Base-by-base conservation (phyloP, 2,888 invertebrate genomes). In the Zaprionus lineosus region DNA sequence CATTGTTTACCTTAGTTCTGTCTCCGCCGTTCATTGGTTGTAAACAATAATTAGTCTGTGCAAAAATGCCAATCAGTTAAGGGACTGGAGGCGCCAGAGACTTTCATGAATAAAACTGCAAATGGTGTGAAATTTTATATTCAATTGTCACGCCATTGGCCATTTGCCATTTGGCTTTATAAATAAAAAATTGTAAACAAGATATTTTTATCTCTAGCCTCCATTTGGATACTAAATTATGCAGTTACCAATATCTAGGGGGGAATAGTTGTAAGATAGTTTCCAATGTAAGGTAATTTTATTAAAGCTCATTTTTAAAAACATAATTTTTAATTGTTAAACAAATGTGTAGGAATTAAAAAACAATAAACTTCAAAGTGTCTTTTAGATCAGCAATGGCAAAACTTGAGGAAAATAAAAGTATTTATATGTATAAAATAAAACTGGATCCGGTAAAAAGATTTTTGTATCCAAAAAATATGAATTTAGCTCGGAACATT, bases 11-110 rank as follows among this genome's bases (percentile, higher is more conserved):
- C 36, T 51, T 52, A 43, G 46, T 39, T 39, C 43, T 62, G 48
- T 41, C 15, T 41, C 62, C 41, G 37, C 43, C 29, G 19, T 11
- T 11, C 43, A 46, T 39, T 7, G 43, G 36, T 29, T 65, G 85
- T 84, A 84, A 85, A 84, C 79, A 81, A 76, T 84, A 78, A 85
- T 85, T 85, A 84, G 67, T 63, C 64, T 68, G 63, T 65, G 70
- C 58, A 40, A n/a, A 67, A 62, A 59, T 55, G 72, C 62, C 82
- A 79, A 71, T 84, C 84, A 76, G 73, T 67, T 74, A 74, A 59
- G 78, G 67, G 33, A 15, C 28, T 8, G 6, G 21, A 7, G 19
- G 6, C 24, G 18, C 14, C 4, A 41, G 18, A 11, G 31, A 34
- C 63, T 65, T 57, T 24, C 7, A 21, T 24, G 24, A 24, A 24